These are phyloP conservation scores for Holocentrus rufus DNA, from an alignment of 2,797 vertebrate species.

Conservation along the genomic window DNA sequence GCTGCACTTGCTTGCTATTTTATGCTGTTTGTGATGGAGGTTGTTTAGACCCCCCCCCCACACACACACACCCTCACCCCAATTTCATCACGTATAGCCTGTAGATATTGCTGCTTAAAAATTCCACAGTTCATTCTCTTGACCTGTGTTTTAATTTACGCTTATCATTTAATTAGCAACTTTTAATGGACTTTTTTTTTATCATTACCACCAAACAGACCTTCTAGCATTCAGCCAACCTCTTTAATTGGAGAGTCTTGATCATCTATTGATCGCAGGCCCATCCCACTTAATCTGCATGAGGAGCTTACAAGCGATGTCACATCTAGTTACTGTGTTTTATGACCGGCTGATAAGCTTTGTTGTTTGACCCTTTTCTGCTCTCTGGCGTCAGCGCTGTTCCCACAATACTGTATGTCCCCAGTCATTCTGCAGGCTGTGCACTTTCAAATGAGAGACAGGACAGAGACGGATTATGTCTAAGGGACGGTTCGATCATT, in stretches of 20 bases:
- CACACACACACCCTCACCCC: too few species aligned
- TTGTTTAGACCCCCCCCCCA: background rate
- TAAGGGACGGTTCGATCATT: too few species aligned
- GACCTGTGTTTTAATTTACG: conserved; percentile 75
- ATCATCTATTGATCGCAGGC: conserved; percentile 72
- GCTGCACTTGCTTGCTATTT: background rate
- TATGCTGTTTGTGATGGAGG: conserved; percentile 5
- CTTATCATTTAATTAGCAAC: conserved; percentile 84
- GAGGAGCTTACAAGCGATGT: conserved; percentile 55
- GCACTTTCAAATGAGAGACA: conserved; percentile 20
- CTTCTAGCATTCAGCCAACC: conserved; percentile 45
- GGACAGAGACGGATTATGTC: conserved; percentile 7
- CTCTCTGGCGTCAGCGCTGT: conserved; percentile 23
- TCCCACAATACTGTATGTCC: conserved; percentile 31
- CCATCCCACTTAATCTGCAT: conserved; percentile 57
- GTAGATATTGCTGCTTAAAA: conserved; percentile 27
- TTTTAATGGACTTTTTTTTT: conserved; percentile 72
- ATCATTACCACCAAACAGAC: conserved; percentile 63
- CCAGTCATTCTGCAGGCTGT: background rate
- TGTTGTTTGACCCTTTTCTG: conserved; percentile 34
- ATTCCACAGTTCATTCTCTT: conserved; percentile 50
- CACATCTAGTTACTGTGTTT: conserved; percentile 62
- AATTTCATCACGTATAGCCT: background rate
- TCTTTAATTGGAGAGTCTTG: conserved; percentile 71
- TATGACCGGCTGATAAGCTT: conserved; percentile 66